Conservation (phyloP, 2,113 vertebrate species). For the Cyprinus carpio region DNA sequence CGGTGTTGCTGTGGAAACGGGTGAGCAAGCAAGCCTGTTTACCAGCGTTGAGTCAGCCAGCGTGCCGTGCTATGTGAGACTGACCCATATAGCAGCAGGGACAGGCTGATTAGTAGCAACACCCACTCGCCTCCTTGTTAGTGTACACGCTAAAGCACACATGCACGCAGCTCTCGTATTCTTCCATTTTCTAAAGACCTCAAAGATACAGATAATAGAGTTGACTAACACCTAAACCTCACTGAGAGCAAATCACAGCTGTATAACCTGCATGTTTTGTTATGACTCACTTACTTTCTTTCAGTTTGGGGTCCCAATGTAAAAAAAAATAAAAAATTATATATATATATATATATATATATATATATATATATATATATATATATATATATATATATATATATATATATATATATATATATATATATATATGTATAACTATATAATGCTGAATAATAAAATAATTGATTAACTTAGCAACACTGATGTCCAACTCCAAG, state of each 20-base stretch:
- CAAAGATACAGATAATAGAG: not conserved
- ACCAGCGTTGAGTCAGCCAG: constrained; percentile 44
- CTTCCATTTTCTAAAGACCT: not conserved
- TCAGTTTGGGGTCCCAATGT: no score
- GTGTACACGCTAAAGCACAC: not conserved
- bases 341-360: no score
- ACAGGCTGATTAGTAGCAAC: constrained; percentile 17
- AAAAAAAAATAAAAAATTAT: no score
- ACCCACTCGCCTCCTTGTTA: not conserved
- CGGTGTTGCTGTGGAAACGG: constrained; percentile 51
- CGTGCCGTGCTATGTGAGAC: constrained; percentile 43
- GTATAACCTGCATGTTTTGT: not conserved
- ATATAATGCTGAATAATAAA: no score
- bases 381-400: no score
- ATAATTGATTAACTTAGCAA: no score
- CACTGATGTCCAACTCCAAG: no score
- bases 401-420: no score
- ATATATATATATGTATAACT: no score
- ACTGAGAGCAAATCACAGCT: not conserved
- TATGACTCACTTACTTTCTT: no score
- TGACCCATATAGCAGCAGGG: constrained; percentile 46
- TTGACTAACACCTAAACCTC: not conserved
- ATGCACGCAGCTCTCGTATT: not conserved
- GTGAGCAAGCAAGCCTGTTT: not conserved
- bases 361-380: no score